Conservation (phyloP, 2,888 invertebrate species). For the Zygogramma bicolorata region DNA sequence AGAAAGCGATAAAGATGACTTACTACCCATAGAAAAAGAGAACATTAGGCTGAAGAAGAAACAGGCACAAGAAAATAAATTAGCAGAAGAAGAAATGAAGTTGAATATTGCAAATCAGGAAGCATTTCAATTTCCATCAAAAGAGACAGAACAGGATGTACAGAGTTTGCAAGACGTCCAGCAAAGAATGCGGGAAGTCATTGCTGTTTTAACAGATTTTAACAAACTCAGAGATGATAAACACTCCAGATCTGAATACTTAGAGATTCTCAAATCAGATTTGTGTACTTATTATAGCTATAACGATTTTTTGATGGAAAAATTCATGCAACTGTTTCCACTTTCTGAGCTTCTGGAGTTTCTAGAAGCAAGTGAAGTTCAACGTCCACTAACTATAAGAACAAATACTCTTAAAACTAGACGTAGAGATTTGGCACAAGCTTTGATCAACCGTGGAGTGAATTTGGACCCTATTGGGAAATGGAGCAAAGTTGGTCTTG, state of each 20-base stretch:
- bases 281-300: conserved; percentile 97
- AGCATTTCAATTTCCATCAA: conserved; percentile 83
- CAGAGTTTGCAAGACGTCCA: conserved; percentile 85
- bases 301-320: conserved; percentile 94
- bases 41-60: conserved; percentile 83
- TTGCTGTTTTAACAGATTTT: conserved; percentile 85
- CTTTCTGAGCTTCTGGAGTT: conserved; percentile 90
- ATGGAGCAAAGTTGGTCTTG: conserved; percentile 98
- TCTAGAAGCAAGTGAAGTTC: conserved; percentile 95
- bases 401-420: conserved; percentile 96
- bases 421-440: conserved; percentile 91
- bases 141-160: conserved; percentile 79
- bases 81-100: conserved; percentile 86
- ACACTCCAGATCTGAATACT: conserved; percentile 85
- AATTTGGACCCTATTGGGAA: conserved; percentile 98
- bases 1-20: too few relatives aligned
- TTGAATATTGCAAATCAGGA: conserved; percentile 83
- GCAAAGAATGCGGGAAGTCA: conserved; percentile 89
- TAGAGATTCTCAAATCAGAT: conserved; percentile 83
- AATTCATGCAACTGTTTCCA: conserved; percentile 90
- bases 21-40: conserved; percentile 88
- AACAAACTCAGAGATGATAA: conserved; percentile 75
- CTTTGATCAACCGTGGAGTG: conserved; percentile 95
- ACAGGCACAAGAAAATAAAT: conserved; percentile 76
- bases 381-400: conserved; percentile 94